Evolutionary conservation across 2,113 vertebrate genomes (phyloP), one percentile per base, ranked within the genome.

Genomic region (Onychostoma macrolepis): DNA sequence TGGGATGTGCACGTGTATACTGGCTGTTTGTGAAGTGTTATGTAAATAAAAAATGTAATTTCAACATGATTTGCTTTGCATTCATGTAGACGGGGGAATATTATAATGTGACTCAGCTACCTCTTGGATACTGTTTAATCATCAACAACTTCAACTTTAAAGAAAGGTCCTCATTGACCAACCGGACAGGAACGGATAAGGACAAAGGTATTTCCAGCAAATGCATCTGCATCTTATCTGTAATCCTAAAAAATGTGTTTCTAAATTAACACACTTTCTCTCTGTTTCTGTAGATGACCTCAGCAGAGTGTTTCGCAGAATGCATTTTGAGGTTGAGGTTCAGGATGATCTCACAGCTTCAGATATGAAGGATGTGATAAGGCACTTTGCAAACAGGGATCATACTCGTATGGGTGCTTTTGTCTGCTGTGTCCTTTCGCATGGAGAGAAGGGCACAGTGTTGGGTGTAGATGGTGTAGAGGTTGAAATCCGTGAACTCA

Each of bases 341-440:
- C 15, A 2, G 21, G 13, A 3, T 0, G 84, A 90, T 45, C 83
- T 77, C 15, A 0, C 0, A 1, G 71, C 79, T 28, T n/a, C 26
- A 13, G 48, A 71, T 0, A 89, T 90, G 26, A 17, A 4, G 5
- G 6, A 33, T 0, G 24, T 9, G 2, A 15, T 79, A 5, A 19
- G 5, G 4, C 6, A 72, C 19, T 90, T 84, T 71, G 80, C 89
- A 33, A 0, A 4, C 0, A 61, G 1, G 84, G 53, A 94, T 84
- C 94, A 95, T 5, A 80, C 56, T 36, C 41, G 79, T 58, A 93
- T 90, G 89, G 94, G 95, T 83, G 93, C 91, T 85, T 95, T 96
- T n/a, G 87, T 95, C 83, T 95, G 94, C 90, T 96, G 95, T 82
- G 84, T 96, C 88, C 93, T 96, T 30, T 95, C 94, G 6, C 95